These are phyloP conservation scores for Urosaurus nigricauda DNA, from an alignment of 2,797 vertebrate species.

Conservation along the genomic window DNA sequence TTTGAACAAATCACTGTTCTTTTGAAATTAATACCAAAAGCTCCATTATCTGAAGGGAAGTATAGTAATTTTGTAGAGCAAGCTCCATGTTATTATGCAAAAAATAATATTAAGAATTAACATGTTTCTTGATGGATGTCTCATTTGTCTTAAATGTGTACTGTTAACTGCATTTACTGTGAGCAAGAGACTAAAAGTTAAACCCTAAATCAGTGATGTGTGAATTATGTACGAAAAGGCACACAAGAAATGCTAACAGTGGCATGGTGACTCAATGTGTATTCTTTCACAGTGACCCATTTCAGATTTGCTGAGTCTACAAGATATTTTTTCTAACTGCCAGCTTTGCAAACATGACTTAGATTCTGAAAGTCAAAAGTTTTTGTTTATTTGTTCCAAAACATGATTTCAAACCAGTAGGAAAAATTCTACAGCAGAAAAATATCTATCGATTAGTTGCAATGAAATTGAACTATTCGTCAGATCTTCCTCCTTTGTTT, in stretches of 20 bases:
- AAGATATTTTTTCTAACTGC: slow-evolving; percentile 47
- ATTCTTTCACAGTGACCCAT: slow-evolving; percentile 13
- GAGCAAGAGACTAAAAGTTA: background rate
- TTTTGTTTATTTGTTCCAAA: slow-evolving; percentile 47
- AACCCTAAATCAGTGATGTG: background rate
- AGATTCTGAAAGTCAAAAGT: slow-evolving; percentile 49
- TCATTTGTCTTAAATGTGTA: background rate
- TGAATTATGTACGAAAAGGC: background rate
- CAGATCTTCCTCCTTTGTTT: slow-evolving; percentile 19
- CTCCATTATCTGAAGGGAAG: background rate
- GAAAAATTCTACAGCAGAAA: slow-evolving; percentile 38
- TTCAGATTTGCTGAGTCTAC: slow-evolving; percentile 48
- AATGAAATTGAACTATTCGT: slow-evolving; percentile 34
- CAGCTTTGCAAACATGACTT: slow-evolving; percentile 16
- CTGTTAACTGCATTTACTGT: background rate
- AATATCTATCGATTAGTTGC: slow-evolving; percentile 42
- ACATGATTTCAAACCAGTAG: slow-evolving; percentile 55
- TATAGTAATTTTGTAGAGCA: background rate
- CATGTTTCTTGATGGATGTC: background rate
- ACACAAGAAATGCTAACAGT: background rate
- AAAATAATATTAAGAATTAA: background rate
- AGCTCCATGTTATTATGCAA: slow-evolving; percentile 9
- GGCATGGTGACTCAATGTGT: slow-evolving; percentile 10
- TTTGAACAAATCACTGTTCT: background rate
- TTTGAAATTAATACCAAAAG: slow-evolving; percentile 6